Conservation (phyloP, 2,797 vertebrate genomes). For the Malurus splendens region DNA sequence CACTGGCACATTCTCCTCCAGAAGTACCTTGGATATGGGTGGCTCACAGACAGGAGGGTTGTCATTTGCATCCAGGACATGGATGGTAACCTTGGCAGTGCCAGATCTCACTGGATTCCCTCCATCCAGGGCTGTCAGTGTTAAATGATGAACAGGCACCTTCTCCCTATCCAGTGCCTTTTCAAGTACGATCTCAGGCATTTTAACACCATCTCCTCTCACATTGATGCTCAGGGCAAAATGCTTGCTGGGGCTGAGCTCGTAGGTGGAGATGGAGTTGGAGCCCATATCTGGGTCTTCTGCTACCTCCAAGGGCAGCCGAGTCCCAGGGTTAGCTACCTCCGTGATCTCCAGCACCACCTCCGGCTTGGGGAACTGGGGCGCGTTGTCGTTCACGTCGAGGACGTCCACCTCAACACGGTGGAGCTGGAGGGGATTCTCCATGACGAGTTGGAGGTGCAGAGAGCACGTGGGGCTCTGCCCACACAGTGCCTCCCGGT, state of each 20-base stretch:
- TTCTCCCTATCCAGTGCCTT: conserved; percentile 66
- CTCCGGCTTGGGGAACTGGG: conserved; percentile 63
- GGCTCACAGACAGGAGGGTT: conserved; percentile 64
- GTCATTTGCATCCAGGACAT: conserved; percentile 65
- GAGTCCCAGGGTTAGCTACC: conserved; percentile 68
- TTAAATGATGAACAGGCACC: conserved; percentile 47
- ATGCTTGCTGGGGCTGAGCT: conserved; percentile 64
- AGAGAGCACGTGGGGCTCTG: conserved; percentile 63
- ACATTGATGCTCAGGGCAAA: conserved; percentile 53
- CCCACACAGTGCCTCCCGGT: conserved; percentile 66
- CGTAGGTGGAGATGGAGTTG: conserved; percentile 65
- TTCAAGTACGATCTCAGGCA: conserved; percentile 59
- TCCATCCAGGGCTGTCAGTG: conserved; percentile 58
- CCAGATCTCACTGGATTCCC: conserved; percentile 55
- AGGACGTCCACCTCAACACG: conserved; percentile 70
- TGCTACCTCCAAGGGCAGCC: conserved; percentile 73
- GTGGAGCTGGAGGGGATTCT: conserved; percentile 76
- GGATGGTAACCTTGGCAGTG: conserved; percentile 55
- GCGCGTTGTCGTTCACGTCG: conserved; percentile 75
- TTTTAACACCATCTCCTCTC: conserved; percentile 62
- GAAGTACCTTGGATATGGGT: conserved; percentile 54
- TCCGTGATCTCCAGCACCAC: conserved; percentile 72
- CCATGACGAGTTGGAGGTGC: conserved; percentile 72
- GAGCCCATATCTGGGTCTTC: conserved; percentile 70
- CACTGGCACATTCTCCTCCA: conserved; percentile 56